Base-by-base conservation (phyloP, 2,113 vertebrate genomes). In the Probosciger aterrimus region DNA sequence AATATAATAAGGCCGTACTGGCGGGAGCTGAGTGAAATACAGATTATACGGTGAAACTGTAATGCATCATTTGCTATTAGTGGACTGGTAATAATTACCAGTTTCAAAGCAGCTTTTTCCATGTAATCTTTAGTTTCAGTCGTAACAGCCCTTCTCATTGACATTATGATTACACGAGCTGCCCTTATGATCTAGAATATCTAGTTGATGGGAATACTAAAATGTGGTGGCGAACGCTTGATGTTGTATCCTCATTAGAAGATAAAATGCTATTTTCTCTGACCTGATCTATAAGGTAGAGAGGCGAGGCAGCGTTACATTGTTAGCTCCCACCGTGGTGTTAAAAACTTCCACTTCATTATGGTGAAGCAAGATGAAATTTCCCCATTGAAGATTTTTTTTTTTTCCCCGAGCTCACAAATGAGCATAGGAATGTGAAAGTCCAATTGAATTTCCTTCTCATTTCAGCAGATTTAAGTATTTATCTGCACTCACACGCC, bases 51-150 rank as follows among this genome's bases (percentile, higher is more conserved):
- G 97, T 96, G 96, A 97, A 98, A 97, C 96, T 96, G 98, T 97
- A 97, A 98, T 98, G 98, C 97, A 97, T 98, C 98, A 98, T 98
- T 98, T 98, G 97, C 98, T 98, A 98, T 98, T 98, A 98, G 98
- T 97, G 98, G 98, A 97, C 98, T 98, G 97, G 97, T 98, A 97
- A 98, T 98, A 98, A 98, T 98, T 98, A 98, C 98, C 97, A 98
- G 98, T 98, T 98, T 98, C 97, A 98, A 97, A 98, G 98, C 97
- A 92, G 97, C 96, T 97, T 98, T 98, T 98, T 97, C 97, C 95
- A 71, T 97, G 97, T 97, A 98, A 98, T 98, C 98, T 98, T 98
- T 97, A 97, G 97, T 98, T 97, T 98, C 97, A 95, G 97, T 97
- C n/a, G 94, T 98, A 98, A 98, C 98, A 98, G 97, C 98, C 98